A percentile compares a stretch with the other conserved stretches of the same genome.
Conservation (phyloP, 2,113 vertebrate genomes). For the Gobiocypris rarus region DNA sequence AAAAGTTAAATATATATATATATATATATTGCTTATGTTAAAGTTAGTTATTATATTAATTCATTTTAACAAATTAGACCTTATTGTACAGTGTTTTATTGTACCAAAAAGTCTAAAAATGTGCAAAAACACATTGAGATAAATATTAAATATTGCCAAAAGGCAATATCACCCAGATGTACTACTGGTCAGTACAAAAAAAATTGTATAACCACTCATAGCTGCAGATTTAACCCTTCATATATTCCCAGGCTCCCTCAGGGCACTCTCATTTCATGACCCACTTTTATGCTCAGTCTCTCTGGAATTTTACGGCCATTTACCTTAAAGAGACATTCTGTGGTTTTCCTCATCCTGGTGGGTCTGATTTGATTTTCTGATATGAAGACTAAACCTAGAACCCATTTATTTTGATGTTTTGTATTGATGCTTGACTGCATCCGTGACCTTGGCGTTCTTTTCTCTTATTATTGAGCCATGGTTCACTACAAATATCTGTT, state of each 20-base stretch:
- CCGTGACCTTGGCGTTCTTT: neutral
- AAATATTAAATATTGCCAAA: neutral
- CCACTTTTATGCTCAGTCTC: constrained; percentile 64
- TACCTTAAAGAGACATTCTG: constrained; percentile 66
- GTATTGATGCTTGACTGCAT: constrained; percentile 1
- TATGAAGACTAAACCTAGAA: constrained; percentile 1
- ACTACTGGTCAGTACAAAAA: neutral
- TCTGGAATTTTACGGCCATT: constrained; percentile 38
- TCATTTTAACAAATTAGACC: no score
- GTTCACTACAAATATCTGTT: constrained; percentile 6
- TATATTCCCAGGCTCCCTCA: constrained; percentile 48
- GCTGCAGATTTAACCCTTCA: constrained; percentile 43
- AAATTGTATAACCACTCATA: neutral
- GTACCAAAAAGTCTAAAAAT: no score
- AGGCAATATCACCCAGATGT: neutral
- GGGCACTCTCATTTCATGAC: constrained; percentile 65
- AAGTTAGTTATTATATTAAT: no score
- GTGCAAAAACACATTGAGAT: neutral
- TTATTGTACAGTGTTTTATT: no score
- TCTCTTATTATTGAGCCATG: neutral
- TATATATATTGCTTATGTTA: no score
- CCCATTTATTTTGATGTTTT: neutral
- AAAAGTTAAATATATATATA: no score
- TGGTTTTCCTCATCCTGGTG: constrained; percentile 23
- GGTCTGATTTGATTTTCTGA: neutral